Evolutionary conservation across 2,888 invertebrate species (phyloP).

Genomic region (Drosophila fungiperda): DNA sequence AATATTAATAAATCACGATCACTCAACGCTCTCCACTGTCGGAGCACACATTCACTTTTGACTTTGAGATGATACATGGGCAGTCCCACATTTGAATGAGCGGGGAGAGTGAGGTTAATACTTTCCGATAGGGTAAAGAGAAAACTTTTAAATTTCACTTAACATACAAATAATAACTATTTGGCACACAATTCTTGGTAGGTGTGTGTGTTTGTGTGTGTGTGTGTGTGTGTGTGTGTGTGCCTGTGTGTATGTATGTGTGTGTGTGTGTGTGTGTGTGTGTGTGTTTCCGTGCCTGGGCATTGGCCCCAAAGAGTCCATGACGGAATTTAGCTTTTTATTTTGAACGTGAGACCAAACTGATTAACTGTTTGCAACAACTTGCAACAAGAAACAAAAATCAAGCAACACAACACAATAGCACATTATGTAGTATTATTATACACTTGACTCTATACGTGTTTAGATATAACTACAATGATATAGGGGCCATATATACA

Average conservation of each 20-base stretch:
- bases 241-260: conserved; percentile 2
- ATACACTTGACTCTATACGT: conserved; percentile 56
- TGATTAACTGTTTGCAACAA: conserved; percentile 69
- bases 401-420: conserved; percentile 59
- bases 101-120: neutral
- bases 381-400: conserved; percentile 38
- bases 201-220: neutral
- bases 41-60: conserved; percentile 59
- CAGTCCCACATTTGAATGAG: neutral
- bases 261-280: neutral
- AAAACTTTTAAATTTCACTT: conserved; percentile 67
- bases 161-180: conserved; percentile 43
- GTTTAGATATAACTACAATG: conserved; percentile 17
- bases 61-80: conserved; percentile 8
- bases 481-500: conserved; percentile 37
- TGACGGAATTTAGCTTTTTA: conserved; percentile 69
- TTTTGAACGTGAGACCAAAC: conserved; percentile 76
- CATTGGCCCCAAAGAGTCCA: conserved; percentile 67
- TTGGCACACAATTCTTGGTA: conserved; percentile 60
- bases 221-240: neutral
- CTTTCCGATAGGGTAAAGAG: conserved; percentile 54
- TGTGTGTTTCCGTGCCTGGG: conserved; percentile 41
- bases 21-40: neutral
- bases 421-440: conserved; percentile 65
- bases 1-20: conserved; percentile 11